These are phyloP conservation scores for Halichoerus grypus DNA, from an alignment of 2,113 vertebrate genomes.

Conservation along the genomic window DNA sequence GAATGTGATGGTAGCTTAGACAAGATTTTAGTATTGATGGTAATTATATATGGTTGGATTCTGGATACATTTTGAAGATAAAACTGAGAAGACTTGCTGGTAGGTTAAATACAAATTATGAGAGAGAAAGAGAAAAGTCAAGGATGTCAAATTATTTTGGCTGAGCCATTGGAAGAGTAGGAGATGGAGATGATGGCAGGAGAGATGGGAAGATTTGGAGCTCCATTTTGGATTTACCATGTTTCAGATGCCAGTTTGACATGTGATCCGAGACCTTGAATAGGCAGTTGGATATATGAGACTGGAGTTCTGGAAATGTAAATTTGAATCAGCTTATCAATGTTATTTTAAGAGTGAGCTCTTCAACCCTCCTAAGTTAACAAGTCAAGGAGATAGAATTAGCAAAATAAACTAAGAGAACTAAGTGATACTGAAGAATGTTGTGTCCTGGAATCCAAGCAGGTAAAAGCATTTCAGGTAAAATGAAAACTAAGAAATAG, in stretches of 20 bases:
- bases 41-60: neutral
- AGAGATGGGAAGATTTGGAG: fast-evolving
- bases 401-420: neutral
- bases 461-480: neutral
- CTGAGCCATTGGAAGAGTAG: neutral
- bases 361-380: neutral
- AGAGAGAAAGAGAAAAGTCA: neutral
- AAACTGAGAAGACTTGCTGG: neutral
- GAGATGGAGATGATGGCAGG: neutral
- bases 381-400: neutral
- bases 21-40: neutral
- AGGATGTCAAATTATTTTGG: neutral
- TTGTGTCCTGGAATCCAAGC: neutral
- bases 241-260: neutral
- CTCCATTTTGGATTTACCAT: neutral
- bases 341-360: neutral
- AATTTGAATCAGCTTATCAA: neutral
- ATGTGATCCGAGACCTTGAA: neutral
- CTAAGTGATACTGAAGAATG: neutral
- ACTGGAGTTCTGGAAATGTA: neutral
- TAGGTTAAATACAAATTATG: neutral
- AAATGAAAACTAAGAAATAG: neutral
- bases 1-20: neutral
- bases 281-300: neutral
- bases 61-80: neutral